Conservation (phyloP, 1,140 invertebrate species). For the Stegodyphus mimosarum region DNA sequence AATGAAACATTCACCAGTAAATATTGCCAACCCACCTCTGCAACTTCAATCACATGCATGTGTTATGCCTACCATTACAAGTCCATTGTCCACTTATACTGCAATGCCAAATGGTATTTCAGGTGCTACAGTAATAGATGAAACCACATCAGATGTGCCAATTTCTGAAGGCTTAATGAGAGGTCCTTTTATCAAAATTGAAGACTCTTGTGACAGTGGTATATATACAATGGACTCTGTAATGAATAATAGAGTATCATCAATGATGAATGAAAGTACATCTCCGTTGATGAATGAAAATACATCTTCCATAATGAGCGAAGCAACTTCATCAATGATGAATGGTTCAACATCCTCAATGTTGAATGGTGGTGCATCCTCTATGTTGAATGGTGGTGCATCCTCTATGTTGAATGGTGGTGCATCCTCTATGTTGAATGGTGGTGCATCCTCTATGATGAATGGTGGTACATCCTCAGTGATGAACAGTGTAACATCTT, state of each 20-base stretch:
- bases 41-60: neutral
- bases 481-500: neutral
- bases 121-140: constrained; percentile 33
- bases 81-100: neutral
- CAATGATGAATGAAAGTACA: constrained; percentile 28
- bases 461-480: neutral
- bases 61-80: neutral
- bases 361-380: neutral
- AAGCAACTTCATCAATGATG: constrained; percentile 11
- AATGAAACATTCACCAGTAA: neutral
- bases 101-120: constrained; percentile 9
- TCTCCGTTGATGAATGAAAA: neutral
- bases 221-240: constrained; percentile 28
- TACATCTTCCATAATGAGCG: constrained; percentile 16
- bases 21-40: neutral
- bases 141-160: constrained; percentile 44
- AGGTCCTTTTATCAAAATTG: constrained; percentile 28
- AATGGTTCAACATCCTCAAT: neutral
- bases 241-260: constrained; percentile 7
- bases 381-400: constrained; percentile 3
- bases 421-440: neutral
- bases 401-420: neutral
- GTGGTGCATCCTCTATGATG: neutral
- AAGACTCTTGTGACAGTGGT: constrained; percentile 26
- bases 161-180: constrained; percentile 11